Conservation (phyloP, 2,797 vertebrate species). For the Dicrostonyx torquatus region DNA sequence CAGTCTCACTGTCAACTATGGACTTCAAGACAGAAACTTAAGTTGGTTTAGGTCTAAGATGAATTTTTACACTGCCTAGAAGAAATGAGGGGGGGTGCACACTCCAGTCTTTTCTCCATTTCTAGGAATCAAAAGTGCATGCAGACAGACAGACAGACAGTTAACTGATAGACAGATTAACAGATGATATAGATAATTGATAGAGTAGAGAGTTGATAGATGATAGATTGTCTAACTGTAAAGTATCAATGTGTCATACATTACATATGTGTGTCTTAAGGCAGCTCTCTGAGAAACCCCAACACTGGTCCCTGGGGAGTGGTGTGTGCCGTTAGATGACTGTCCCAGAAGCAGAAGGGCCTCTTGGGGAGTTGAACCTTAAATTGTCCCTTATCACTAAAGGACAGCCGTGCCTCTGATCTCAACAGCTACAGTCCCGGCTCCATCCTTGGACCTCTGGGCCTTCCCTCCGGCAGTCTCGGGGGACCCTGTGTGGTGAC, state of each 20-base stretch:
- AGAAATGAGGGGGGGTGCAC: too few relatives aligned
- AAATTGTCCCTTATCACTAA: background rate
- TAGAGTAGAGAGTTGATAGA: background rate
- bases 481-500: fast-evolving
- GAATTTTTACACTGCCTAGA: background rate
- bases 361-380: fast-evolving
- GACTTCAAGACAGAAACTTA: background rate
- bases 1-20: background rate
- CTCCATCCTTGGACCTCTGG: background rate
- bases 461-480: background rate
- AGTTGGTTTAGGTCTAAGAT: background rate
- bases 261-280: background rate
- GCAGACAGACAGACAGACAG: background rate
- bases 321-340: background rate
- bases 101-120: background rate
- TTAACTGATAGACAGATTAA: background rate
- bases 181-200: background rate
- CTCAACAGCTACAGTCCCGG: background rate
- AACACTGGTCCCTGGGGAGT: fast-evolving
- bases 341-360: background rate
- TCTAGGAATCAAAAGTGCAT: background rate
- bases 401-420: background rate
- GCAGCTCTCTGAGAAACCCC: background rate
- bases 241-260: background rate
- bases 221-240: background rate